Conservation (phyloP, 1,140 invertebrate species). For the Pentalonia nigronervosa region DNA sequence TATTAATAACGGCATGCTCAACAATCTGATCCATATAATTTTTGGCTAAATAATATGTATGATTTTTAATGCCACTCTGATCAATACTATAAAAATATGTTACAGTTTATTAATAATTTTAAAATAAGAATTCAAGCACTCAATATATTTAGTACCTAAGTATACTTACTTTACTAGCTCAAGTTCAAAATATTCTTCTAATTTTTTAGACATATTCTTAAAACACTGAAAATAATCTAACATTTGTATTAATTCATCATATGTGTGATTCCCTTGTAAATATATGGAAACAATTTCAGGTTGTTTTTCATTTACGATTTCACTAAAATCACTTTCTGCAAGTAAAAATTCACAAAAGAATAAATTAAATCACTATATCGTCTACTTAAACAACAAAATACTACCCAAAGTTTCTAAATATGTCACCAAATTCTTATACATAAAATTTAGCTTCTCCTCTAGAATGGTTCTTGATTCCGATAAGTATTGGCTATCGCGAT, state of each 20-base stretch:
- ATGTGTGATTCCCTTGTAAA: neutral
- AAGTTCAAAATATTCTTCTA: slow-evolving; percentile 51
- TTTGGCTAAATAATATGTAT: neutral
- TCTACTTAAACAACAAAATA: neutral
- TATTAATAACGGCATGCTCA: neutral
- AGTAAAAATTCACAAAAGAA: neutral
- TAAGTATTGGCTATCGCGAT: slow-evolving; percentile 63
- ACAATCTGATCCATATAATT: slow-evolving; percentile 50
- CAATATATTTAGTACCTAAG: neutral
- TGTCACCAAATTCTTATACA: slow-evolving; percentile 63
- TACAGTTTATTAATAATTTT: neutral
- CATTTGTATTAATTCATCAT: slow-evolving; percentile 22
- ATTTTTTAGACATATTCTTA: slow-evolving; percentile 23
- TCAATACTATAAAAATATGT: neutral
- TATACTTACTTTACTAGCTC: slow-evolving; percentile 57
- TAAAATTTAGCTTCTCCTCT: slow-evolving; percentile 62
- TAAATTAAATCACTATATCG: neutral
- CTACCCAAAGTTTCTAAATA: slow-evolving; percentile 64
- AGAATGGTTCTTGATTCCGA: slow-evolving; percentile 62
- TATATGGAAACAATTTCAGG: neutral
- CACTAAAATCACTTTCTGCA: slow-evolving; percentile 33
- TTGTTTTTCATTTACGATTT: neutral
- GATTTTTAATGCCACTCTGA: slow-evolving; percentile 17
- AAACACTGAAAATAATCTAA: slow-evolving; percentile 43
- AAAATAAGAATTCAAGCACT: neutral